A percentile compares a stretch with the other conserved stretches of the same genome.
phyloP scores from a whole-genome alignment of 2,113 vertebrate species.

The Corythornis cristatus region DNA sequence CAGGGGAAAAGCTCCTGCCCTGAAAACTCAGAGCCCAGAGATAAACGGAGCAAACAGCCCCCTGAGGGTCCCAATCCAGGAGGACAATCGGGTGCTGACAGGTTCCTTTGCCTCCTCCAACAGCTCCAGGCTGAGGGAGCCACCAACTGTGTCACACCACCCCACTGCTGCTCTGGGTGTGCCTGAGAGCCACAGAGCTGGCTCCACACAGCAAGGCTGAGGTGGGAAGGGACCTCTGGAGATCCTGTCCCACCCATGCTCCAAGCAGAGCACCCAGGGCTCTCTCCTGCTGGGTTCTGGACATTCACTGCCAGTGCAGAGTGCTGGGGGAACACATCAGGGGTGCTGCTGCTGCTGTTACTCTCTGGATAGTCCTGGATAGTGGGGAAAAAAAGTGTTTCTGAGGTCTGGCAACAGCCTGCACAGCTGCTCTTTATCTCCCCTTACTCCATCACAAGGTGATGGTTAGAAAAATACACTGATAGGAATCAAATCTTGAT shows the following conservation, averaged over 20 bases:
- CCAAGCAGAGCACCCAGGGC: not conserved
- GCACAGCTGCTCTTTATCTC: not conserved
- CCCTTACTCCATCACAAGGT: not conserved
- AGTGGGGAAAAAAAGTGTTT: not conserved
- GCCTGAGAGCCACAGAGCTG: too few relatives aligned
- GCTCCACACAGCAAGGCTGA: not conserved
- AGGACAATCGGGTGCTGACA: not conserved
- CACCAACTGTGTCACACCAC: not conserved
- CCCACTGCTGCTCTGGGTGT: accelerated
- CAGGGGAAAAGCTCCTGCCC: not conserved
- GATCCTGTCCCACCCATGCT: not conserved
- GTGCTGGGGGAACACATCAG: not conserved
- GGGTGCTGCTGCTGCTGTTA: not conserved
- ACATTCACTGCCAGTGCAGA: not conserved
- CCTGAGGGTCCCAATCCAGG: not conserved
- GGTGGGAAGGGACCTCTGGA: not conserved
- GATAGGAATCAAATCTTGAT: not conserved
- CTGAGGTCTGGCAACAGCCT: slow-evolving; percentile 12
- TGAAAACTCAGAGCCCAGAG: not conserved
- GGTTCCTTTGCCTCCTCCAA: not conserved
- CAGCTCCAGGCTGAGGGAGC: not conserved
- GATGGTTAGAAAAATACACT: not conserved
- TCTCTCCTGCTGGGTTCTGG: not conserved
- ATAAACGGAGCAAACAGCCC: not conserved
- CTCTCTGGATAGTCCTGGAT: not conserved